Evolutionary conservation across 2,888 invertebrate species (phyloP), one percentile per base, ranked within the genome.

Genomic region (Hartigia nigra): DNA sequence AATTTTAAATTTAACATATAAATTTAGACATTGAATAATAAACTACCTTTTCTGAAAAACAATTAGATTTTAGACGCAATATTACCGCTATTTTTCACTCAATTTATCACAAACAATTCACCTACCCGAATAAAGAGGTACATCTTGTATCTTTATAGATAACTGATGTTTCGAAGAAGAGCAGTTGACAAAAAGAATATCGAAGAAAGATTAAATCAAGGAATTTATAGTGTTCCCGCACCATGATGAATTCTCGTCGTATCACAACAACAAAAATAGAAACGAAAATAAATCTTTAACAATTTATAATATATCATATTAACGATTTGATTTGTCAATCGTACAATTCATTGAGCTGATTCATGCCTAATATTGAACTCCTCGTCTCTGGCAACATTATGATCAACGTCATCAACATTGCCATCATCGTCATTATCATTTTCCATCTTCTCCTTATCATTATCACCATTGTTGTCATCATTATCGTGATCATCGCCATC

Each of bases 301-400:
- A 81, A 84, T 55, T 55, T 14, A 55, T 55, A 55, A 55, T 23
- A 55, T 55, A 55, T 55, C 55, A 55, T 55, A 55, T 55, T 55
- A 23, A 55, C 55, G 55, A 55, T 55, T 55, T 23, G 23, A 55
- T 55, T 72, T 72, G 31, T 72, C 31, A 87, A 74, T 87, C 83
- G 76, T 83, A 82, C 70, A 85, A 75, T 74, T 87, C 82, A 76
- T 85, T 84, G 79, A 86, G 79, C 74, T 85, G 80, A 74, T 86
- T 86, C 78, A 85, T 78, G 36, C 80, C 83, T 77, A 85, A 79
- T 80, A 86, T 81, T n/a, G 84, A 78, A 80, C 79, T 85, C 81
- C 39, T 72, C 72, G 31, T 12, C 9, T 72, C 11, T 31, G 12
- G 31, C 3, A 12, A 74, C 12, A 12, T 72, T 72, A 72, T 31